phyloP scores from a whole-genome alignment of 2,113 vertebrate genomes.

The Numida meleagris region DNA sequence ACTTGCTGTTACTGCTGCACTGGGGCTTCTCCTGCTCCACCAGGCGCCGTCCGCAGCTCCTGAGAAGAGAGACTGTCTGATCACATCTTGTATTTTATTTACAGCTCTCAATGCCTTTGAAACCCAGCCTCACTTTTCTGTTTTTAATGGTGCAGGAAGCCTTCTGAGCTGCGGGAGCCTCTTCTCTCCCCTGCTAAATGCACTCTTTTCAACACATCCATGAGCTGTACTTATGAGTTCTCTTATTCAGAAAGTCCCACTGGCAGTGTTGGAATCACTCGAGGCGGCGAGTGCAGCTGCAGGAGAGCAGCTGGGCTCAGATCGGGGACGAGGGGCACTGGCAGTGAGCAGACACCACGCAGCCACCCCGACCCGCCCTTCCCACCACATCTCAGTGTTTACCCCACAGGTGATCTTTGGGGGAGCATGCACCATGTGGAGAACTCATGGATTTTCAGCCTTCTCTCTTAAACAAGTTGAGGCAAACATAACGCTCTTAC shows the following conservation, averaged over 20 bases:
- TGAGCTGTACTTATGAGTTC: rapidly evolving
- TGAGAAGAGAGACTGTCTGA: not conserved
- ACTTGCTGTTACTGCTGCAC: too few species aligned
- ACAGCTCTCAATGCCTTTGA: not conserved
- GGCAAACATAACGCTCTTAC: not conserved
- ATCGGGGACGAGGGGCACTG: too few species aligned
- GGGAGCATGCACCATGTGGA: rapidly evolving
- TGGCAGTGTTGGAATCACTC: too few species aligned
- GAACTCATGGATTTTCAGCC: not conserved
- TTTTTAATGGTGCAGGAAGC: rapidly evolving
- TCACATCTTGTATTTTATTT: not conserved
- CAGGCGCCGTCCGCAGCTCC: not conserved
- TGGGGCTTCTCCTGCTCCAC: too few species aligned
- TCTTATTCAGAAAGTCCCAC: not conserved
- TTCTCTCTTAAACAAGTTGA: not conserved
- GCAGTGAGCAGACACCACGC: too few species aligned
- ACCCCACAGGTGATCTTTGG: not conserved
- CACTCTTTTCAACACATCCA: not conserved
- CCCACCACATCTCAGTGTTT: not conserved
- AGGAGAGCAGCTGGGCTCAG: too few species aligned
- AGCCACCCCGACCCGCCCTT: too few species aligned
- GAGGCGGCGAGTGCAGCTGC: too few species aligned
- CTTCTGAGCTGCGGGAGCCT: not conserved
- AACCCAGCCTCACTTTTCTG: not conserved
- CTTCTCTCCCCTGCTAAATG: not conserved